Evolutionary conservation across 2,797 vertebrate genomes (phyloP).

Genomic region (Neosalanx taihuensis): DNA sequence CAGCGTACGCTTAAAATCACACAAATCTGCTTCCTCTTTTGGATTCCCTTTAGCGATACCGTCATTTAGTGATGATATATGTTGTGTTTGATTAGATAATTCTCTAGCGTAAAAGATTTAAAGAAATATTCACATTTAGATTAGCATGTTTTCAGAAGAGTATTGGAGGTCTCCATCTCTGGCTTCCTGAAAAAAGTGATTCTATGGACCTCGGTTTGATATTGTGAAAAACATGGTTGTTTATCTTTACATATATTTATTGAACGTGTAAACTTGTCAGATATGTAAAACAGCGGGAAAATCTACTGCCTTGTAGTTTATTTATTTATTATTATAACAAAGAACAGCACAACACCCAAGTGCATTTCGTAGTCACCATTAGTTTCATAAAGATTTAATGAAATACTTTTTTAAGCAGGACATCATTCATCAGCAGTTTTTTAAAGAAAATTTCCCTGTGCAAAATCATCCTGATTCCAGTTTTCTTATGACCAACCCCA

Average conservation of each 20-base stretch:
- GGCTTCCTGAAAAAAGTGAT: not conserved
- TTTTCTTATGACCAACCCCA: conserved; percentile 38
- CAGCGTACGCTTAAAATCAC: not conserved
- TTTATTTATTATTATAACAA: not conserved
- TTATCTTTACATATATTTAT: not conserved
- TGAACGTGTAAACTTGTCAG: not conserved
- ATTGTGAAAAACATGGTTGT: not conserved
- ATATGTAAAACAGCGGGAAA: not conserved
- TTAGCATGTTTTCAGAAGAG: not conserved
- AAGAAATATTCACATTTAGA: not conserved
- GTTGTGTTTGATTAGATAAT: not conserved
- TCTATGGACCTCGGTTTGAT: not conserved
- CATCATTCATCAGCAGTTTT: conserved; percentile 47
- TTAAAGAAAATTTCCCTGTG: conserved; percentile 40
- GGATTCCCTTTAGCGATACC: not conserved
- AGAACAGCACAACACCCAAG: conserved; percentile 21
- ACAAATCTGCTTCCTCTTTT: not conserved
- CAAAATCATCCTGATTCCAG: conserved; percentile 42
- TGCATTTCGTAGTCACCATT: conserved; percentile 19
- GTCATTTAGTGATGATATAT: not conserved
- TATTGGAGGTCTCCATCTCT: not conserved
- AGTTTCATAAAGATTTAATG: conserved; percentile 53
- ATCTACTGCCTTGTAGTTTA: not conserved
- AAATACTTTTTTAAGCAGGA: conserved; percentile 36
- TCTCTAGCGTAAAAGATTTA: not conserved